phyloP scores from a whole-genome alignment of 2,797 vertebrate genomes.

The Typhlichthys subterraneus region DNA sequence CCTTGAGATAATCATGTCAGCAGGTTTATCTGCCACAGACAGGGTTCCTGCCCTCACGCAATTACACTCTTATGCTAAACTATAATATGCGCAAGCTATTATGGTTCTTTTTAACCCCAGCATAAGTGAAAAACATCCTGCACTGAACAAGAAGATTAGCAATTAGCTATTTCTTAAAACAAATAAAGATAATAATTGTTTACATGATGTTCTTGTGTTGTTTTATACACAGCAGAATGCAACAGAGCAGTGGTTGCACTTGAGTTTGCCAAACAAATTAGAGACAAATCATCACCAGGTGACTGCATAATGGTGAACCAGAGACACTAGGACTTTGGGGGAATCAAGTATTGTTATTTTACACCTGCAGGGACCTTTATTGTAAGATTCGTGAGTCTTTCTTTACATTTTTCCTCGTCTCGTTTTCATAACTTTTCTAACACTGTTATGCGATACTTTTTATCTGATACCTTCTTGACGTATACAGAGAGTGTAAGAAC shows the following conservation, averaged over 20 bases:
- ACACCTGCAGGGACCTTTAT: no score
- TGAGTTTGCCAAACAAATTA: conserved; percentile 27
- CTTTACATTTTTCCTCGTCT: conserved; percentile 2
- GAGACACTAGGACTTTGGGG: no score
- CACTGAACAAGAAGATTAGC: background rate
- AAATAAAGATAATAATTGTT: conserved; percentile 31
- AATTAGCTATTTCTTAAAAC: conserved; percentile 11
- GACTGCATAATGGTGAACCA: background rate
- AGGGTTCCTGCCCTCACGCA: conserved; percentile 8
- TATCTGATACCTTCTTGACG: background rate
- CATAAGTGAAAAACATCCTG: background rate
- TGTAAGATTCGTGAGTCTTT: background rate
- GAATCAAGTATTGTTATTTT: no score
- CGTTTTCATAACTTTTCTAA: background rate
- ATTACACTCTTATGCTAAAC: conserved; percentile 7
- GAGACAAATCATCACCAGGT: conserved; percentile 8
- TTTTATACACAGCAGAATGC: conserved; percentile 4
- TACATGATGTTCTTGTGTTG: conserved; percentile 15
- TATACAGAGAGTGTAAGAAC: no score
- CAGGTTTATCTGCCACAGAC: conserved; percentile 36
- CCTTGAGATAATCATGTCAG: conserved; percentile 40
- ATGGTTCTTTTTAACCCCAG: background rate
- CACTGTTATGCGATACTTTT: background rate
- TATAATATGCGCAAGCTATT: conserved; percentile 19
- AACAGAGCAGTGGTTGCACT: background rate